Base-by-base conservation (phyloP, 2,888 invertebrate genomes). In the Tachina grossa region DNA sequence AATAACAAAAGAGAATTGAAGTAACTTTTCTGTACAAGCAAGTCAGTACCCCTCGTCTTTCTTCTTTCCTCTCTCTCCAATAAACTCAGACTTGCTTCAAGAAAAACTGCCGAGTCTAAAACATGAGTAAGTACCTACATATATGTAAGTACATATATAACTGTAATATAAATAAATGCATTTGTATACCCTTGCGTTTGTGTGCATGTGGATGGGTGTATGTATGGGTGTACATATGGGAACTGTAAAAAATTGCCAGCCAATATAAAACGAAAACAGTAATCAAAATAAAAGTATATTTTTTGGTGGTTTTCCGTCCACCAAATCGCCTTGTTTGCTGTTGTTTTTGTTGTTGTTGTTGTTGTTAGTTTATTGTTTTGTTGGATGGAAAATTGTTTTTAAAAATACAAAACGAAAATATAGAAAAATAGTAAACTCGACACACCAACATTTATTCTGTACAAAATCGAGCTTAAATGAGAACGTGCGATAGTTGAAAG, bases 381-480 rank as follows among this genome's bases (percentile, higher is more conserved):
- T 57, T 45, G 47, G 19, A 57, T 71, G 41, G 61, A 49, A 76
- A 65, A 61, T n/a, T 63, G 19, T 39, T 47, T 53, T 45, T 16
- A 1, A 59, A 69, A 43, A 55, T 11, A 66, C n/a, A 57, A 59
- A 13, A 47, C 6, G 63, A 59, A 74, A 74, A 43, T 47, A 16
- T 45, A 59, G 57, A 61, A 55, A 71, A 59, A 65, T n/a, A 41
- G 31, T 31, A 31, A 49, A 61, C 53, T 9, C 39, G 59, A 59
- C 31, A 59, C 16, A 31, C 22, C 45, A 61, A 31, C 66, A 57
- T 69, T 69, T 72, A 85, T 85, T 85, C 76, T 47, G 71, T 61
- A 47, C 59, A 63, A 85, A 83, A 59, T 80, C 72, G 83, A 83
- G 83, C 83, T 85, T 22, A 49, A 80, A 65, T 55, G 51, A 47